Conservation (phyloP, 2,888 invertebrate species). For the Chrysotoxum bicinctum region DNA sequence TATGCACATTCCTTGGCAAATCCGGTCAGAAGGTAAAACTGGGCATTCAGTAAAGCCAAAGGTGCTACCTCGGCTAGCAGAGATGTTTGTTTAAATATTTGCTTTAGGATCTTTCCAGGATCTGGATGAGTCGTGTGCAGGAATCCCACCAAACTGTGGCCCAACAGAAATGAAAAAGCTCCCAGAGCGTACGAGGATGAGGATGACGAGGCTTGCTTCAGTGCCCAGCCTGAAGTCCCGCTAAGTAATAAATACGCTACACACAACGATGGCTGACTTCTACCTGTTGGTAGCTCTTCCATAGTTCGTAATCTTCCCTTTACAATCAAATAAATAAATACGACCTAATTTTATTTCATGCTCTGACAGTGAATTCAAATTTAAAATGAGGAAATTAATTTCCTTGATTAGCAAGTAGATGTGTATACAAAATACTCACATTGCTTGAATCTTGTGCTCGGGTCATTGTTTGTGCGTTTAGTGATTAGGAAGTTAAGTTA, state of each 20-base stretch:
- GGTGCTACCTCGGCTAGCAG: slow-evolving; percentile 67
- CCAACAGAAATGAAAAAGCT: slow-evolving; percentile 70
- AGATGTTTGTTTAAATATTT: slow-evolving; percentile 44
- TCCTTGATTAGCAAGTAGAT: background rate
- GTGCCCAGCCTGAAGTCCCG: slow-evolving; percentile 73
- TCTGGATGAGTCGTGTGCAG: slow-evolving; percentile 66
- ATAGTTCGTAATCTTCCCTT: slow-evolving; percentile 41
- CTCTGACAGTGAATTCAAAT: slow-evolving; percentile 30
- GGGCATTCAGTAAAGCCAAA: slow-evolving; percentile 65
- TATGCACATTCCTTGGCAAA: slow-evolving; percentile 34
- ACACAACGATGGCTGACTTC: slow-evolving; percentile 54
- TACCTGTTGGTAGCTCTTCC: slow-evolving; percentile 45
- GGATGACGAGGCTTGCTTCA: slow-evolving; percentile 35
- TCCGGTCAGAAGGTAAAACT: slow-evolving; percentile 56
- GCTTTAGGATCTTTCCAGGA: slow-evolving; percentile 11
- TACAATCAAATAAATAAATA: slow-evolving; percentile 6
- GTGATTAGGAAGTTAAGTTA: background rate
- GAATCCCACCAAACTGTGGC: slow-evolving; percentile 71
- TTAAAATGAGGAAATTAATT: background rate
- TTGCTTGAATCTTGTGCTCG: background rate
- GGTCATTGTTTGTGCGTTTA: slow-evolving; percentile 27
- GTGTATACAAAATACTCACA: slow-evolving; percentile 2
- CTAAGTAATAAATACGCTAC: slow-evolving; percentile 72
- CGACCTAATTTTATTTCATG: background rate
- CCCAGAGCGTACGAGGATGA: slow-evolving; percentile 52